A percentile compares a stretch with the other conserved stretches of the same genome.
phyloP scores from a whole-genome alignment of 2,888 invertebrate genomes.

The Acanthosoma haemorrhoidale region DNA sequence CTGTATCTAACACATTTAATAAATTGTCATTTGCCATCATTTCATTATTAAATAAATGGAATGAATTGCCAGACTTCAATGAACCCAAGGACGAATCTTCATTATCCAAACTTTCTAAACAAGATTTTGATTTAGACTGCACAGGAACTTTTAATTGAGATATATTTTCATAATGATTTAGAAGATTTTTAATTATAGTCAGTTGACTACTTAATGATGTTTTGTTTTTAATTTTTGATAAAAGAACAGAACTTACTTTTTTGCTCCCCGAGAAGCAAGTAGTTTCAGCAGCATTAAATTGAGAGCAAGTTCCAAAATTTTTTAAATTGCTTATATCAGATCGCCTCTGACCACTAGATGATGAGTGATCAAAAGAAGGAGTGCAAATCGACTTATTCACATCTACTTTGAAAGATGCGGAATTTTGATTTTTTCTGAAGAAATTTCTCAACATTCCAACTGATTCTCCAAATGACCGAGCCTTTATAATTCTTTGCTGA shows the following conservation, averaged over 20 bases:
- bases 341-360: not conserved
- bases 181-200: not conserved
- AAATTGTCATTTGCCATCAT: conserved; percentile 6
- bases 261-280: not conserved
- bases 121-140: not conserved
- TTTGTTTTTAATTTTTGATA: not conserved
- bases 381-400: not conserved
- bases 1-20: not conserved
- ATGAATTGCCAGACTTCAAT: not conserved
- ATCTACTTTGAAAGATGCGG: not conserved
- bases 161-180: conserved; percentile 14
- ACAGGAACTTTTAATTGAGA: not conserved
- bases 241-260: not conserved
- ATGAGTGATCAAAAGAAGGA: conserved; percentile 10
- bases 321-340: no score
- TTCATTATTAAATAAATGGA: not conserved
- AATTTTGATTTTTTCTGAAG: conserved; percentile 4
- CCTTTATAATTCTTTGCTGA: conserved; percentile 44
- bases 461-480: conserved; percentile 18
- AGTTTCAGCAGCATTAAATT: no score
- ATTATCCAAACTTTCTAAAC: conserved; percentile 2
- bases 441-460: conserved; percentile 3
- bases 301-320: no score
- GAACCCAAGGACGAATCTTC: not conserved
- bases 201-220: not conserved